Evolutionary conservation across 2,888 invertebrate species (phyloP), one percentile per base, ranked within the genome.

Genomic region (Tenthredo mesomela): DNA sequence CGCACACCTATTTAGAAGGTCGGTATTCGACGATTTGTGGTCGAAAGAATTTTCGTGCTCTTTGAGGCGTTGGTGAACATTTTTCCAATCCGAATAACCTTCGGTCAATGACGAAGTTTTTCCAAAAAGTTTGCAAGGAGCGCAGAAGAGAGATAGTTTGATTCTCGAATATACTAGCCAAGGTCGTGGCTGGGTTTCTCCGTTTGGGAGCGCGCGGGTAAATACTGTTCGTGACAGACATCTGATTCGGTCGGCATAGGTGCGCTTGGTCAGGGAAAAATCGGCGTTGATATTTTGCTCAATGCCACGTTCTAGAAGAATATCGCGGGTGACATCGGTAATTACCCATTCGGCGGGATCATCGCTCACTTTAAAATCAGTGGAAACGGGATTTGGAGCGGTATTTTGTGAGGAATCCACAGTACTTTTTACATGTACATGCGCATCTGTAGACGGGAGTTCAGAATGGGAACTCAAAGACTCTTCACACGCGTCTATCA

Each of bases 41-140:
- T 43, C 80, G 65, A 71, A 43, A 71, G 73, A 54, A 82, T 50
- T 86, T 70, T 83, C 85, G 29, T 86, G 84, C 25, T 84, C 78
- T 40, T 84, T 71, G 47, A 84, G 73, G 29, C 82, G 77, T 47
- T 84, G 50, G 37, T 82, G 80, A 18, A 77, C 87, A 80, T 86
- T 86, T 47, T 84, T 83, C 85, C 85, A 86, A 65, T 85, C 85
- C 29, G 61, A 84, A 33, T 84, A 86, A 25, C 85, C 86, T 82
- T 75, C 71, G 73, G 82, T 70, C 21, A 86, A 84, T 61, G 77
- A 75, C 78, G 85, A 84, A 1, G 21, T 73, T 65, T 58, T 82
- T 33, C 85, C 84, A 73, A 87, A 87, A 2, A 87, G 50, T 85
- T 86, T 85, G 67, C 87, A 87, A 6, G 85, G 80, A 18, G 75